A percentile compares a stretch with the other conserved stretches of the same genome.
These are phyloP conservation scores for Cephus cinctus DNA, from an alignment of 1,140 invertebrate species.

Conservation along the genomic window DNA sequence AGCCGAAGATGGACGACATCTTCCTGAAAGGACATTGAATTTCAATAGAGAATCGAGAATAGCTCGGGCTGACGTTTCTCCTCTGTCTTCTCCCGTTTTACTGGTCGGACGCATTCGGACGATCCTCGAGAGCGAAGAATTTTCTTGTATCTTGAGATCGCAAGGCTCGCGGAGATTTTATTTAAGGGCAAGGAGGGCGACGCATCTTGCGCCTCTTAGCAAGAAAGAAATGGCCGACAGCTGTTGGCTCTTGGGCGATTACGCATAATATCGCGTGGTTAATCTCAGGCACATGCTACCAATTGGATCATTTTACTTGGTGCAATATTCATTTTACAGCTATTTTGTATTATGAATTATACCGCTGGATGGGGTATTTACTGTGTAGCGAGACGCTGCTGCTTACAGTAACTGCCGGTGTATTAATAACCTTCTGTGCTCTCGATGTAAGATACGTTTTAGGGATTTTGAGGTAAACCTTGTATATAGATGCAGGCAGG, in stretches of 20 bases:
- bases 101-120: slow-evolving; percentile 7
- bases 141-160: no score
- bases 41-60: slow-evolving; percentile 39
- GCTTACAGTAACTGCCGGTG: no score
- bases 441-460: no score
- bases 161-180: neutral
- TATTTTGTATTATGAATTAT: no score
- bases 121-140: slow-evolving; percentile 7
- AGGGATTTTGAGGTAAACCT: no score
- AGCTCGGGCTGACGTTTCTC: slow-evolving; percentile 21
- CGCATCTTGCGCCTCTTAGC: slow-evolving; percentile 28
- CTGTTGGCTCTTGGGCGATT: slow-evolving; percentile 35
- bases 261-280: slow-evolving; percentile 45
- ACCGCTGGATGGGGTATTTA: no score
- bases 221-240: slow-evolving; percentile 30
- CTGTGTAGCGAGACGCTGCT: no score
- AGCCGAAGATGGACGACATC: slow-evolving; percentile 41
- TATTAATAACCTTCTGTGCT: no score
- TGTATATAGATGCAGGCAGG: no score
- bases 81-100: slow-evolving; percentile 8
- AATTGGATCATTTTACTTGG: slow-evolving; percentile 33
- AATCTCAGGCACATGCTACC: slow-evolving; percentile 35
- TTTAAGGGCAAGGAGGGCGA: slow-evolving; percentile 11
- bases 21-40: slow-evolving; percentile 42
- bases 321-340: slow-evolving; percentile 29